Conservation (phyloP, 1,140 invertebrate genomes). For the Trypoxylus dichotomus region DNA sequence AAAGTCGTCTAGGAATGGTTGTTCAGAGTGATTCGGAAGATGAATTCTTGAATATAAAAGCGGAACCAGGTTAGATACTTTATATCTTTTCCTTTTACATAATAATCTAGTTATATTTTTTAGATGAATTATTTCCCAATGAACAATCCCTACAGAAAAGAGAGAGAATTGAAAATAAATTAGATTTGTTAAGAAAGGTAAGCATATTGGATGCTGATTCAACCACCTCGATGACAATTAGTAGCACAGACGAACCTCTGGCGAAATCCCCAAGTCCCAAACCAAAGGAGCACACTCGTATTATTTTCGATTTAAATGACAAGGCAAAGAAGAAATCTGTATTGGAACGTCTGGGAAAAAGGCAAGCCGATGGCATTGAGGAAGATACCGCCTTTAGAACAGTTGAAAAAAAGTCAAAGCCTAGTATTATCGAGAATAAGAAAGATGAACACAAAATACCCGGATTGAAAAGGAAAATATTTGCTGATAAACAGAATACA, state of each 20-base stretch:
- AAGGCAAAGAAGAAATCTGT: conserved; percentile 41
- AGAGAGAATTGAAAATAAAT: neutral
- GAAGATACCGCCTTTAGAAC: conserved; percentile 22
- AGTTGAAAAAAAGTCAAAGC: conserved; percentile 34
- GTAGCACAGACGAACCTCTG: neutral
- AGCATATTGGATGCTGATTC: neutral
- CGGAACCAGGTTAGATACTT: conserved; percentile 45
- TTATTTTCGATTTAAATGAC: conserved; percentile 36
- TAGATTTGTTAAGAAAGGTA: neutral
- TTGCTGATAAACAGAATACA: neutral
- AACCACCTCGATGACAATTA: neutral
- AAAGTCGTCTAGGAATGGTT: conserved; percentile 57
- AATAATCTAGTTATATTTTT: neutral
- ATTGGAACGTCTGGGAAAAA: conserved; percentile 44
- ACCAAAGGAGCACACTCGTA: conserved; percentile 40
- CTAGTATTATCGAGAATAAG: conserved; percentile 36
- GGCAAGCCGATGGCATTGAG: conserved; percentile 33
- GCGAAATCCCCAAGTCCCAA: neutral
- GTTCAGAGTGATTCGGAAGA: conserved; percentile 60
- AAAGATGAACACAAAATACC: conserved; percentile 35
- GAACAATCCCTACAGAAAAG: conserved; percentile 28
- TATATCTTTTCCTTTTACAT: neutral
- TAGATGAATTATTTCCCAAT: conserved; percentile 34
- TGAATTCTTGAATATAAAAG: conserved; percentile 63
- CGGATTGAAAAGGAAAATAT: conserved; percentile 3